Evolutionary conservation across 1,140 invertebrate species (phyloP), one percentile per base, ranked within the genome.

Genomic region (Bombus waltoni): DNA sequence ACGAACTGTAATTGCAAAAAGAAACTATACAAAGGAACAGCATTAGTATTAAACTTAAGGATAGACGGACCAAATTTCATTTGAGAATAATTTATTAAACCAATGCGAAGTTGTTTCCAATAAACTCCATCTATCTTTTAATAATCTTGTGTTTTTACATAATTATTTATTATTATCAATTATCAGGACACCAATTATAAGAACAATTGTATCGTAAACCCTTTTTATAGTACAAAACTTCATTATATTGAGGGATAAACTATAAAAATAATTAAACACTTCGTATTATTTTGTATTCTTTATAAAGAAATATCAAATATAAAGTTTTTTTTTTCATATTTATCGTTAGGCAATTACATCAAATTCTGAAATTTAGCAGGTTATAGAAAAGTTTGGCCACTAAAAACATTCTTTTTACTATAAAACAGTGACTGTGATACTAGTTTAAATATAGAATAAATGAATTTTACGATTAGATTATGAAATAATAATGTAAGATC

Each of bases 81-180:
- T 44, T n/a, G 22, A 44, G 11, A n/a, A 32, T 62, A n/a, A 91
- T 90, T 90, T 92, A 92, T 92, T 87, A 92, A 93, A 93, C 90
- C 81, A 92, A 93, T 92, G 83, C 88, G 91, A 93, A 66, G 89
- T 91, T 91, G 91, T 91, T 91, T 87, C 88, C 91, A 91, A 92
- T 88, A 81, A 87, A 77, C 74, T 85, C 83, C 81, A 89, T 87
- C 78, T 92, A 76, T 91, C 71, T 86, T 87, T 74, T 83, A 89
- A 53, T 90, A 81, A 91, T 90, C 68, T 80, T 70, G 70, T 87
- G 75, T 71, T 22, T 83, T 89, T 84, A 82, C 75, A 73, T 83
- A 88, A 88, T 84, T 76, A 82, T 87, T 59, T 75, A 57, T 75
- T 28, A 87, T 86, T 81, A 53, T 65, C 44, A 22, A 53, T 53